Evolutionary conservation across 92 coral and sea anemone species (phyloP).

Genomic region (Palythoa caribaeorum): DNA sequence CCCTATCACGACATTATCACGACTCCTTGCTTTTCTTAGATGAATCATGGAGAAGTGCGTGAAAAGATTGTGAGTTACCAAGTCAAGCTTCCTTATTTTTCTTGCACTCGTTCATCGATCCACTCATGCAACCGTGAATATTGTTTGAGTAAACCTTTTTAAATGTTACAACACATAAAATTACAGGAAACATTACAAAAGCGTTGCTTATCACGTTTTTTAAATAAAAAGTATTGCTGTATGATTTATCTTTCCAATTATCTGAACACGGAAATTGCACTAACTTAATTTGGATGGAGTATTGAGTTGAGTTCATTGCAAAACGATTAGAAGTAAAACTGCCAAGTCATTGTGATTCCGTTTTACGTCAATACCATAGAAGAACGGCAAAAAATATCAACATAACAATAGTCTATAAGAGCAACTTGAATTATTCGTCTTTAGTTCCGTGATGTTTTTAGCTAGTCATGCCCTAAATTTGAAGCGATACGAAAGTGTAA

Average conservation of each 20-base stretch:
- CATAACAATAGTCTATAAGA: not conserved
- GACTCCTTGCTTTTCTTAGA: too few relatives aligned
- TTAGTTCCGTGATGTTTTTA: not conserved
- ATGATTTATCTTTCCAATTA: not conserved
- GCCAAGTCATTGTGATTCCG: not conserved
- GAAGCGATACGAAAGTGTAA: not conserved
- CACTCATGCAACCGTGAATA: not conserved
- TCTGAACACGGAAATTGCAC: not conserved
- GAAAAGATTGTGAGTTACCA: not conserved
- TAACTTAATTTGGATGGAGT: not conserved
- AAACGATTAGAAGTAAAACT: not conserved
- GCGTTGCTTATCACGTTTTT: not conserved
- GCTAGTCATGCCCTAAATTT: not conserved
- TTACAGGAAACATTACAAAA: not conserved
- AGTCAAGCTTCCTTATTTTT: too few relatives aligned
- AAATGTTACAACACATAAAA: not conserved
- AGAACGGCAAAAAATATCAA: not conserved
- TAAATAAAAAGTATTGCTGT: not conserved
- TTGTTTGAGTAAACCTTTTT: not conserved
- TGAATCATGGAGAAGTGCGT: too few relatives aligned
- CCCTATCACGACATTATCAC: too few relatives aligned
- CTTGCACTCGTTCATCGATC: too few relatives aligned
- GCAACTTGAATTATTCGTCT: not conserved
- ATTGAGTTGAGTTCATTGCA: not conserved
- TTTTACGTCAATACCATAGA: not conserved